These are phyloP conservation scores for Seriola dumerili DNA, from an alignment of 2,113 vertebrate genomes.

Conservation along the genomic window DNA sequence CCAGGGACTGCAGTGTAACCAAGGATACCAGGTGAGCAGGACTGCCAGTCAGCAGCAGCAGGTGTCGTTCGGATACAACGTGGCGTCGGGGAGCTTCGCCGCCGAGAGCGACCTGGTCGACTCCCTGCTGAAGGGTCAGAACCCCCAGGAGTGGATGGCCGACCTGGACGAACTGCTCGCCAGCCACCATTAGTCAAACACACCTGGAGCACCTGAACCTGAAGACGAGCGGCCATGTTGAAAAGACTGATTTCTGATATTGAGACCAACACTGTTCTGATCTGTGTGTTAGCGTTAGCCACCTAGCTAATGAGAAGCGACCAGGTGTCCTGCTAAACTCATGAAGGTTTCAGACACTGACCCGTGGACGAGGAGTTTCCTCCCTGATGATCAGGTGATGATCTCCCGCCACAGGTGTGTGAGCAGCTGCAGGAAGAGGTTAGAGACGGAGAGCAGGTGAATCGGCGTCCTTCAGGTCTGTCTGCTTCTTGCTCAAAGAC, in stretches of 20 bases:
- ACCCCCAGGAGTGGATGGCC: conserved; percentile 97
- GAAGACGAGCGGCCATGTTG: background rate
- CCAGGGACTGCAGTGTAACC: conserved; percentile 90
- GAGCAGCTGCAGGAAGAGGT: background rate
- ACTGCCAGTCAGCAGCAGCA: conserved; percentile 88
- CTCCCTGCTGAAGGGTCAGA: conserved; percentile 95
- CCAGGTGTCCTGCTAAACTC: background rate
- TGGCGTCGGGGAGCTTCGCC: conserved; percentile 88
- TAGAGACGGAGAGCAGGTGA: background rate
- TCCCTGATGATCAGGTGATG: background rate
- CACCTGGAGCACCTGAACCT: background rate
- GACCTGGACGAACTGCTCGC: conserved; percentile 95
- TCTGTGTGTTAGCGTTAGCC: background rate
- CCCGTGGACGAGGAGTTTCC: background rate
- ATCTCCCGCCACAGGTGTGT: background rate
- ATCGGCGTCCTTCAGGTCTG: too few relatives aligned
- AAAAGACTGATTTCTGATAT: background rate
- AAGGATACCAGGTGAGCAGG: conserved; percentile 92
- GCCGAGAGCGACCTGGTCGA: conserved; percentile 95
- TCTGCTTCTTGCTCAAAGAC: background rate
- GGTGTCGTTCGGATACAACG: conserved; percentile 89
- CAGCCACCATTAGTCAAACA: conserved; percentile 84
- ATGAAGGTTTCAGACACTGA: conserved; percentile 1
- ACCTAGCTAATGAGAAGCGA: background rate
- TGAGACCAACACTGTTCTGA: background rate